phyloP scores from a whole-genome alignment of 2,113 vertebrate genomes.

The Seriola quinqueradiata region DNA sequence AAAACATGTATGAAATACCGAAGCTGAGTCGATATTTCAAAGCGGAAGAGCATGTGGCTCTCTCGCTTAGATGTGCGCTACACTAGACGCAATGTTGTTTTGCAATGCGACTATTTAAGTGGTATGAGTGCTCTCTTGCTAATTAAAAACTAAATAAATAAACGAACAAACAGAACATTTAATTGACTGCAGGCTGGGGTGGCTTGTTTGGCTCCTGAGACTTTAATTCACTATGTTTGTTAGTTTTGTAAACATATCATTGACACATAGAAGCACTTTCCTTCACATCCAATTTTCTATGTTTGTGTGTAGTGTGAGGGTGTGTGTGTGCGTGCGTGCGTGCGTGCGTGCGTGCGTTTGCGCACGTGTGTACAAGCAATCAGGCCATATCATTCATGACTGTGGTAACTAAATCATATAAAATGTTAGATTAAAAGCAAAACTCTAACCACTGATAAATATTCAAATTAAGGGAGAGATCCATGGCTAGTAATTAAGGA shows the following conservation, averaged over 20 bases:
- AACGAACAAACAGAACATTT: background rate
- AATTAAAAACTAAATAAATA: background rate
- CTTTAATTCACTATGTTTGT: background rate
- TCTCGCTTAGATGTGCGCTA: background rate
- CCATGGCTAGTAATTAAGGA: background rate
- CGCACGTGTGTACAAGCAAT: too few relatives aligned
- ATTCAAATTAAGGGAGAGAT: background rate
- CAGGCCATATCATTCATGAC: background rate
- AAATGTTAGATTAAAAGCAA: background rate
- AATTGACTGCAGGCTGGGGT: background rate
- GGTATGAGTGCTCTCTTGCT: background rate
- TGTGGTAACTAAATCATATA: background rate
- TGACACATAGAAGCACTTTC: background rate
- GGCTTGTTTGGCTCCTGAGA: background rate
- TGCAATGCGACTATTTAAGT: background rate
- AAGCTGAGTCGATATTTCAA: too few relatives aligned
- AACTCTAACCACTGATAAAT: background rate
- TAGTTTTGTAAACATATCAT: background rate
- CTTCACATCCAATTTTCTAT: background rate
- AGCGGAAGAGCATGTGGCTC: background rate
- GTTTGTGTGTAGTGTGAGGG: background rate
- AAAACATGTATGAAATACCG: background rate
- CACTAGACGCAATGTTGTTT: background rate
- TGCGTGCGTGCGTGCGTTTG: background rate
- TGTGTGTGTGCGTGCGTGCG: too few relatives aligned